Evolutionary conservation across 2,888 invertebrate species (phyloP).

Genomic region (Callyntrura guangdongensis): DNA sequence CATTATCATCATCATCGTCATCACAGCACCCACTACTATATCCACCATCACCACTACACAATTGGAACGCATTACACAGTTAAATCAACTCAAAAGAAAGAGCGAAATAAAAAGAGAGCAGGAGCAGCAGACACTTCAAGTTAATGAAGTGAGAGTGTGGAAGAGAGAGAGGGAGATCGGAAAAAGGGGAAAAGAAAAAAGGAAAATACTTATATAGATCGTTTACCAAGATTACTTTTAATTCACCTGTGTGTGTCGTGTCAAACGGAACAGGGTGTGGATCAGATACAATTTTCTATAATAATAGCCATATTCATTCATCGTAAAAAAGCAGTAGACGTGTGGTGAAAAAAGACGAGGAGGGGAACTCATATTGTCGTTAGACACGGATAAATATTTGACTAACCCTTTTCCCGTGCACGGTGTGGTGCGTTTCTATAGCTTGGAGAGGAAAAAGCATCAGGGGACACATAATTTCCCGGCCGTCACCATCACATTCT

Average conservation of each 20-base stretch:
- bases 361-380: constrained; percentile 61
- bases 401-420: constrained; percentile 65
- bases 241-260: constrained; percentile 78
- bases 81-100: constrained; percentile 53
- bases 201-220: constrained; percentile 72
- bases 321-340: background rate
- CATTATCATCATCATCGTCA: background rate
- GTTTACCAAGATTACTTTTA: constrained; percentile 77
- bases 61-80: constrained; percentile 10
- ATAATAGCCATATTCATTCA: constrained; percentile 57
- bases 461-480: constrained; percentile 60
- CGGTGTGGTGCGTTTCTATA: constrained; percentile 26
- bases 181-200: constrained; percentile 46
- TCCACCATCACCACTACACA: background rate
- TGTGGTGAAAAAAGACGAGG: too few relatives aligned
- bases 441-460: constrained; percentile 46
- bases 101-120: background rate
- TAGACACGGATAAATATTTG: constrained; percentile 74
- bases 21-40: background rate
- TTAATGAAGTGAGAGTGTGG: constrained; percentile 71
- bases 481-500: constrained; percentile 20
- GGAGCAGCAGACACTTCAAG: constrained; percentile 36
- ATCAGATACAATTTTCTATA: constrained; percentile 65
- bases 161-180: constrained; percentile 48
- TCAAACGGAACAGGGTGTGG: constrained; percentile 77